Evolutionary conservation across 2,113 vertebrate species (phyloP).

Genomic region (Trachemys scripta): DNA sequence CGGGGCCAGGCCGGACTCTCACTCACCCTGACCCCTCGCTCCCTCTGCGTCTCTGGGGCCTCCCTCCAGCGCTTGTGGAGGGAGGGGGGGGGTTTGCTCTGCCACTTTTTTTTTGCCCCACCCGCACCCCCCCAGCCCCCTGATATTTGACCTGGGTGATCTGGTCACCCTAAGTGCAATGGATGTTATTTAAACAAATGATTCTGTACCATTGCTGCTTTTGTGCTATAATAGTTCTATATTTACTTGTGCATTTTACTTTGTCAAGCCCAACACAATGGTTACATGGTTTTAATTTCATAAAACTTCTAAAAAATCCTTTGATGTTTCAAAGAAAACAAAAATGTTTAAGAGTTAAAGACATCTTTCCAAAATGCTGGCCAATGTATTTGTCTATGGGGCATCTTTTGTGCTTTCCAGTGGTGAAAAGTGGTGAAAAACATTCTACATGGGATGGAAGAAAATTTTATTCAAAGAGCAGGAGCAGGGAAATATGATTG

Average conservation of each 20-base stretch:
- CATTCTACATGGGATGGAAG: not conserved
- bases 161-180: not conserved
- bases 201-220: constrained; percentile 14
- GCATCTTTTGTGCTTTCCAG: not conserved
- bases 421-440: constrained; percentile 6
- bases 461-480: constrained; percentile 1
- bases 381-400: not conserved
- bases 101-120: too few species aligned
- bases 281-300: not conserved
- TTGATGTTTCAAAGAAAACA: not conserved
- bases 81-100: too few species aligned
- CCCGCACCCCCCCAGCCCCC: too few species aligned
- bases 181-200: not conserved
- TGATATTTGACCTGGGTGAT: too few species aligned
- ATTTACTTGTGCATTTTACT: not conserved
- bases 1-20: too few species aligned
- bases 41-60: too few species aligned
- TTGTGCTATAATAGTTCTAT: not conserved
- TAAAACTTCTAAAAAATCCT: not conserved
- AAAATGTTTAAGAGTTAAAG: not conserved
- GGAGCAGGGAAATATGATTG: not conserved
- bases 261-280: not conserved
- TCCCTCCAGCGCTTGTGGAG: too few species aligned
- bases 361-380: not conserved
- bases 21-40: too few species aligned